Evolutionary conservation across 2,888 invertebrate species (phyloP), one percentile per base, ranked within the genome.

Genomic region (Tiliacea aurago): DNA sequence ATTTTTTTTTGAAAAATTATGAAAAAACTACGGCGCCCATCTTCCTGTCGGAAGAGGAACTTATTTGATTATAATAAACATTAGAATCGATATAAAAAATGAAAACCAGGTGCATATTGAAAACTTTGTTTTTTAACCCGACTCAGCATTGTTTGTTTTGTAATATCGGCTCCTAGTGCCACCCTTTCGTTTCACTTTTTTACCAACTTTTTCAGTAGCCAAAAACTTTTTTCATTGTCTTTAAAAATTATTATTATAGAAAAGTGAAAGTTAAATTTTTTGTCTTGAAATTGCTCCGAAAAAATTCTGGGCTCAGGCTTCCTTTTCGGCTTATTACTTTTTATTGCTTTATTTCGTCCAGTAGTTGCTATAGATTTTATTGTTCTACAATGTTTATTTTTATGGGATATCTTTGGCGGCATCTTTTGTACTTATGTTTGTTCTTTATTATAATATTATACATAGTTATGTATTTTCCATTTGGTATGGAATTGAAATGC

Each of bases 51-150:
- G 96, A 96, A 95, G 92, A 94, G 93, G 94, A 95, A 95, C 95
- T 93, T 95, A 95, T 95, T 95, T 95, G 95, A 95, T 96, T 95
- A 95, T 94, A 92, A 94, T 93, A 95, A 94, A 95, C 94, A 94
- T 94, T 91, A 90, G 90, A 91, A 91, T 90, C 87, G 79, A 87
- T 90, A 88, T 91, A 94, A 94, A 94, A 95, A 91, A 85, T 67
- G 86, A 84, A 88, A 91, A 94, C 96, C 96, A 96, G 96, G 96
- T 96, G 96, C 92, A 87, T 89, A 81, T 84, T 79, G 73, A 88
- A 90, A 88, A 87, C 83, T 72, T 92, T 91, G 91, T 93, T 94
- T 95, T 95, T 95, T 93, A 88, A 87, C 83, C 75, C 41, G 2
- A 28, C 45, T n/a, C 37, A 67, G 77, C 86, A 89, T 92, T 95